Evolutionary conservation across 2,113 vertebrate genomes (phyloP).

Genomic region (Thryonomys swinderianus): DNA sequence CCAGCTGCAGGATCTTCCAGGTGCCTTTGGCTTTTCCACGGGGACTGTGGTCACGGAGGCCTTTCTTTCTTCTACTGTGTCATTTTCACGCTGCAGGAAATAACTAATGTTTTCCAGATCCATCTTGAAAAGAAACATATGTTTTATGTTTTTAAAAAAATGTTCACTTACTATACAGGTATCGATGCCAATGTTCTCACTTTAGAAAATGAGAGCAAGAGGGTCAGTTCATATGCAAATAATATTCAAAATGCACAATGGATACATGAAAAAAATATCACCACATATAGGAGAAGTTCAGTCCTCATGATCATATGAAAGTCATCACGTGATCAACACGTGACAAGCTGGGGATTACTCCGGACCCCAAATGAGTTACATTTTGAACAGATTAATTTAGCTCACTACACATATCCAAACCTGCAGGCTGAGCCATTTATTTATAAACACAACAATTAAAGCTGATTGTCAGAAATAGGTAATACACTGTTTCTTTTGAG

Average conservation of each 20-base stretch:
- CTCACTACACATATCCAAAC: background rate
- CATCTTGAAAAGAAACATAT: constrained; percentile 49
- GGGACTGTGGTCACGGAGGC: constrained; percentile 39
- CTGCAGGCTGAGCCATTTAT: background rate
- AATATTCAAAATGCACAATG: background rate
- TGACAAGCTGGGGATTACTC: background rate
- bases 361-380: background rate
- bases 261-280: background rate
- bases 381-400: constrained; percentile 31
- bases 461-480: background rate
- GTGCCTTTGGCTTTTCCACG: constrained; percentile 31
- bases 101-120: constrained; percentile 39
- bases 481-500: background rate
- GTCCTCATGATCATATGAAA: background rate
- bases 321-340: background rate
- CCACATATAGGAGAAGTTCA: background rate
- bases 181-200: background rate
- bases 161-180: background rate
- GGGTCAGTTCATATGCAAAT: background rate
- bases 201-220: background rate
- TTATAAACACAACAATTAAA: background rate
- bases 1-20: background rate
- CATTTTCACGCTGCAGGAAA: constrained; percentile 20
- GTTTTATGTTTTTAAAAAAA: constrained; percentile 44
- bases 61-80: constrained; percentile 51